These are phyloP conservation scores for Bellardia bayeri DNA, from an alignment of 2,888 invertebrate species.

Conservation along the genomic window DNA sequence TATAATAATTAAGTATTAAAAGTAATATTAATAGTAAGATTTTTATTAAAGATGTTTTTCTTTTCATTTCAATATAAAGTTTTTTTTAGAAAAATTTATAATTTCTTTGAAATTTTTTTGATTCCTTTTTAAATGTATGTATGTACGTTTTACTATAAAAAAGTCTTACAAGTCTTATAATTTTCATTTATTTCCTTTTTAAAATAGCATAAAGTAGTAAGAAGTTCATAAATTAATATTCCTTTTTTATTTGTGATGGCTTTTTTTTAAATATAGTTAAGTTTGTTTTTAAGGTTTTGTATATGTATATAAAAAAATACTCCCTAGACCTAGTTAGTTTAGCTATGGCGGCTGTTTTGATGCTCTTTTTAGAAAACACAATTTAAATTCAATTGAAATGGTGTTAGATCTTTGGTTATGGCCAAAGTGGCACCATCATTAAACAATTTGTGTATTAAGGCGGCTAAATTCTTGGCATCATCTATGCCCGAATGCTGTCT, in stretches of 20 bases:
- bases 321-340: constrained; percentile 51
- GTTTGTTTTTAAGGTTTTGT: constrained; percentile 41
- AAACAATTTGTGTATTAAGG: constrained; percentile 86
- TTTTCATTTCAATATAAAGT: neutral
- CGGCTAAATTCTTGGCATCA: constrained; percentile 87
- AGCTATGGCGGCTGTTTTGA: neutral
- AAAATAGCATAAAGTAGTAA: constrained; percentile 22
- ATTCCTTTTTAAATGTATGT: constrained; percentile 42
- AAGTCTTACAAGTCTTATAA: constrained; percentile 70
- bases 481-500: constrained; percentile 87
- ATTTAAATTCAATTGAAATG: constrained; percentile 82
- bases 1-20: neutral
- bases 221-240: constrained; percentile 35
- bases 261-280: constrained; percentile 66
- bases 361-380: constrained; percentile 78
- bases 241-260: constrained; percentile 31
- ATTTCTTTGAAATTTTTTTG: constrained; percentile 41
- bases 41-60: constrained; percentile 18
- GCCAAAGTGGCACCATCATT: constrained; percentile 85
- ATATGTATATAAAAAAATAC: constrained; percentile 33
- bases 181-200: constrained; percentile 46
- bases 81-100: constrained; percentile 64
- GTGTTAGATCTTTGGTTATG: constrained; percentile 85
- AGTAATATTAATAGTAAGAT: neutral
- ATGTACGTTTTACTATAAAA: constrained; percentile 45